Evolutionary conservation across 1,140 invertebrate genomes (phyloP), one percentile per base, ranked within the genome.

Genomic region (Lasioglossum baleicum): DNA sequence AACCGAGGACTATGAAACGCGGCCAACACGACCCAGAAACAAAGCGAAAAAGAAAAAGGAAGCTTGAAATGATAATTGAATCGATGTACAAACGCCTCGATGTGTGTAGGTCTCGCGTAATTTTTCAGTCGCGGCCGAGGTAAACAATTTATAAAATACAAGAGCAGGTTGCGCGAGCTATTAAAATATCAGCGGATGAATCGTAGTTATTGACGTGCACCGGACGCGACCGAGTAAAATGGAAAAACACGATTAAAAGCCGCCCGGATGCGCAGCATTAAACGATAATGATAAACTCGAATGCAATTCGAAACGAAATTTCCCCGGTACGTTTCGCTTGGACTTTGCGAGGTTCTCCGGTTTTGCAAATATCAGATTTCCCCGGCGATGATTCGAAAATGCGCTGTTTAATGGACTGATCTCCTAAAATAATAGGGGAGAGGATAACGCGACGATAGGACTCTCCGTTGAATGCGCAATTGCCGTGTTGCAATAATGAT

Each of bases 121-220:
- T 70, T 65, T 78, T 53, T 31, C 64, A 51, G 26, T 72, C 60
- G 44, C 0, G 15, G 7, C 63, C 42, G 10, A 7, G 17, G 35
- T 65, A 74, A 74, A 66, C 63, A 60, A 74, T 58, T 22, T 60
- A 40, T n/a, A 48, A 74, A 80, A 74, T 67, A 48, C 42, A 40
- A 40, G 74, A 68, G 8, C 15, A 31, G 51, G 26, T 2, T 42
- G 13, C 5, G 7, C 2, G 20, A 60, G 71, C 42, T 75, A 75
- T 75, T 75, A 75, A 75, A 80, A 60, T 56, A 51, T 75, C 51
- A 67, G 48, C 64, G 15, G 13, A 67, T 61, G 40, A 61, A 80
- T 67, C 63, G 40, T 4, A 10, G n/a, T 8, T n/a, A 40, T 74
- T 20, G 77, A 61, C 42, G 20, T 20, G 11, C 1, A 15, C 13